Base-by-base conservation (phyloP, 2,113 vertebrate species). In the Phalacrocorax aristotelis region DNA sequence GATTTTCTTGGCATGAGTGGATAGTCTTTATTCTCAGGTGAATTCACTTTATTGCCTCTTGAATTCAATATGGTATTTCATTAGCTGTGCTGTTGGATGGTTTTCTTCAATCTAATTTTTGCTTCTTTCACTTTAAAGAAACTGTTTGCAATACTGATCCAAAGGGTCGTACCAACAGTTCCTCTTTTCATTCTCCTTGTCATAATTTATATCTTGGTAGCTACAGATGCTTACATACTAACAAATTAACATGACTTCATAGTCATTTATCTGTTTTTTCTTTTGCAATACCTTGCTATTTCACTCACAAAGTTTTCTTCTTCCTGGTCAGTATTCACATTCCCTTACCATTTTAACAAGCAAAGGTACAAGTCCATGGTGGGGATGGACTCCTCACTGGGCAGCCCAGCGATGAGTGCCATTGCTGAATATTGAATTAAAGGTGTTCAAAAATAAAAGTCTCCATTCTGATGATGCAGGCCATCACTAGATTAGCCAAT, bases 361-460 rank as follows among this genome's bases (percentile, higher is more conserved):
- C 32, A 15, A 2, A 15, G 8, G 6, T 30, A 64, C 17, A 42
- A 23, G 25, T 19, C 11, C 1, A 1, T 2, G 40, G 19, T 23
- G n/a, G 38, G 29, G 55, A 46, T 32, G n/a, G n/a, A 22, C 20
- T 46, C 27, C 48, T 55, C 0, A 0, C 25, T 19, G 29, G 46
- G 15, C n/a, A 80, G 75, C 44, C 27, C 38, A 54, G 42, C 5
- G 51, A 15, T 5, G 6, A 55, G 15, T 25, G 27, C 44, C 5
- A 3, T 16, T 4, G 2, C 12, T 30, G 38, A 89, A 72, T 34
- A 23, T 34, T 57, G 54, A 58, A 57, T 26, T 10, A 55, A 42
- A 75, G 54, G 11, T 6, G 5, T 21, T 52, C 2, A 55, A 21
- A 71, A 90, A 6, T 12, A 49, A 55, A 72, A 34, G 23, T 17